Conservation (phyloP, 2,888 invertebrate genomes). For the Tenthredo livida region DNA sequence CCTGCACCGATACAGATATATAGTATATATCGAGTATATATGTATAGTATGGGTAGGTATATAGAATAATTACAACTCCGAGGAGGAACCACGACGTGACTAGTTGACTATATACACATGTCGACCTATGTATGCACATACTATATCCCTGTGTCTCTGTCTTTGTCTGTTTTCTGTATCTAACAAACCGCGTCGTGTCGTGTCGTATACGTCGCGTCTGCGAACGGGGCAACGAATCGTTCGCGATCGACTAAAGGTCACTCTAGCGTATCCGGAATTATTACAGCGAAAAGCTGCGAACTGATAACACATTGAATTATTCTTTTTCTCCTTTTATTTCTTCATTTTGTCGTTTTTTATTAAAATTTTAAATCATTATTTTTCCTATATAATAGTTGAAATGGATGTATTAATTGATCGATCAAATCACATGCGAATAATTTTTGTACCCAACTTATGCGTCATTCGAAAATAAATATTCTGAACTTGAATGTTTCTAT, state of each 20-base stretch:
- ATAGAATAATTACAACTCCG: neutral
- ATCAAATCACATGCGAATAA: too few species aligned
- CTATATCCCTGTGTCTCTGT: neutral
- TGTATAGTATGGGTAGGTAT: too few species aligned
- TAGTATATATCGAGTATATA: too few species aligned
- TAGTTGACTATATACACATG: neutral
- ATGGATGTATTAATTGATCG: too few species aligned
- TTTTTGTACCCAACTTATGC: too few species aligned
- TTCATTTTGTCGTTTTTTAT: too few species aligned
- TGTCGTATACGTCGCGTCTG: slow-evolving; percentile 1
- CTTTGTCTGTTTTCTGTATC: neutral
- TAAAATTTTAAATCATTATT: too few species aligned
- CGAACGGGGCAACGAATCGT: neutral
- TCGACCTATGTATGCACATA: neutral
- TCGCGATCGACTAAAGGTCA: slow-evolving; percentile 22
- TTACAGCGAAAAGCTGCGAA: neutral
- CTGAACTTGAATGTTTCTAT: too few species aligned
- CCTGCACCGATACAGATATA: neutral
- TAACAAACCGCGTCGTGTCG: neutral
- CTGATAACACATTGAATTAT: neutral
- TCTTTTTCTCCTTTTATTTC: too few species aligned
- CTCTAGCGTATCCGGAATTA: slow-evolving; percentile 15
- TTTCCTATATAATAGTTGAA: too few species aligned
- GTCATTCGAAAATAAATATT: too few species aligned
- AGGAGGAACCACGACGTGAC: neutral